Base-by-base conservation (phyloP, 2,888 invertebrate species). In the Megalurothrips usitatus region DNA sequence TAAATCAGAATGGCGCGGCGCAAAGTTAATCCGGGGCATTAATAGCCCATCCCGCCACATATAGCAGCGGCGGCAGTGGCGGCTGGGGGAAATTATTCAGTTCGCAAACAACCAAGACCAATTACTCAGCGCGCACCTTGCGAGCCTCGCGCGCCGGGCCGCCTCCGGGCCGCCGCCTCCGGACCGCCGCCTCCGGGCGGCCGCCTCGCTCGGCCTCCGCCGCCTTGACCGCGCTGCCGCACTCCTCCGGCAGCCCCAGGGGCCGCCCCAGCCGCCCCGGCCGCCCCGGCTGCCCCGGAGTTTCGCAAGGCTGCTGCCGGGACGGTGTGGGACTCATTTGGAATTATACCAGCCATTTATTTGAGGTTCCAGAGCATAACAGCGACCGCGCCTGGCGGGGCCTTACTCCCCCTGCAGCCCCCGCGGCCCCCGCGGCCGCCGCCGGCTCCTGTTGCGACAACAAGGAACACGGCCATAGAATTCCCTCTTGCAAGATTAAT, bases 401-500 rank as follows among this genome's bases (percentile, higher is more conserved):
- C 52, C 49, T 14, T 14, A 14, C 49, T 14, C 49, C 49, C n/a
- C n/a, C n/a, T n/a, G n/a, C n/a, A 14, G 10, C 49, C 49, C 10
- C 6, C 52, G 14, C 52, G 2, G 52, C 52, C 52, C 52, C 52
- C 14, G n/a, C n/a, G 14, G 52, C 58, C 58, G n/a, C 58, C 19
- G 58, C 58, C 14, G 34, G 34, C 58, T 58, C 58, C 58, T 58
- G 23, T 23, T 26, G 68, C 68, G 68, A 75, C 68, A 75, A 75
- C 68, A 75, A 23, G 26, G 26, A 75, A 75, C 68, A 75, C 68
- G 68, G 26, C 68, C 68, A 75, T 75, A 75, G 68, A 75, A 75
- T 75, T 75, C 68, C 68, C 68, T 75, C 68, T 75, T 75, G 68
- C 68, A 75, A 75, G 68, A 75, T 75, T 75, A 75, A 75, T 75